Evolutionary conservation across 2,113 vertebrate genomes (phyloP).

Genomic region (Petroica traversi): DNA sequence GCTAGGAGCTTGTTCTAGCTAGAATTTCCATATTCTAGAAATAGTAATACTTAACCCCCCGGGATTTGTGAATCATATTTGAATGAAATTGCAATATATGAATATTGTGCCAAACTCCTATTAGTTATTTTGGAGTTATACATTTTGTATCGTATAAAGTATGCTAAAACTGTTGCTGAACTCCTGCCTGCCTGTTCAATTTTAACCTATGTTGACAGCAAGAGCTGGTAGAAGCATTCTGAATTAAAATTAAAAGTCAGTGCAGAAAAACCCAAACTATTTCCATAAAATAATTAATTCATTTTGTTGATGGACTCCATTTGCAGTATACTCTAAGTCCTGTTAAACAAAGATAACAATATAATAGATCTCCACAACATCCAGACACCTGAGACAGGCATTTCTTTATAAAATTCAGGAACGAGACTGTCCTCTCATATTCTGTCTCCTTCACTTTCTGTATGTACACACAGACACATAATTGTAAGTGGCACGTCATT

Average conservation of each 20-base stretch:
- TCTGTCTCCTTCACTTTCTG: neutral
- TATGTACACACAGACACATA: neutral
- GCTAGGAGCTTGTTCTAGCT: neutral
- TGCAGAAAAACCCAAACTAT: neutral
- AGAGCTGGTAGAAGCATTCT: neutral
- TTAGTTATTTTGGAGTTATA: slow-evolving; percentile 22
- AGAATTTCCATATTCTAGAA: neutral
- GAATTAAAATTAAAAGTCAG: neutral
- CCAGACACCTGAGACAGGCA: neutral
- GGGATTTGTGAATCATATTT: neutral
- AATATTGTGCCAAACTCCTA: neutral
- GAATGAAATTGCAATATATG: neutral
- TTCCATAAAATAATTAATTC: neutral
- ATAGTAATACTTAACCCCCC: neutral
- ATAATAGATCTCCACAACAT: neutral
- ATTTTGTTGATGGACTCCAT: neutral
- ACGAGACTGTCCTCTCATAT: neutral
- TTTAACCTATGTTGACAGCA: slow-evolving; percentile 4
- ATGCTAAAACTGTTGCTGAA: neutral
- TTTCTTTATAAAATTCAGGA: neutral
- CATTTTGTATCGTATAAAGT: neutral
- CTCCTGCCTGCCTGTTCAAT: neutral
- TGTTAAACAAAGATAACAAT: neutral
- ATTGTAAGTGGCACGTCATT: neutral
- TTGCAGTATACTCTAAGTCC: neutral